Percentiles rank a stretch among this genome's conserved stretches.
phyloP scores from a whole-genome alignment of 2,797 vertebrate genomes.

The Danio jaintianensis region DNA sequence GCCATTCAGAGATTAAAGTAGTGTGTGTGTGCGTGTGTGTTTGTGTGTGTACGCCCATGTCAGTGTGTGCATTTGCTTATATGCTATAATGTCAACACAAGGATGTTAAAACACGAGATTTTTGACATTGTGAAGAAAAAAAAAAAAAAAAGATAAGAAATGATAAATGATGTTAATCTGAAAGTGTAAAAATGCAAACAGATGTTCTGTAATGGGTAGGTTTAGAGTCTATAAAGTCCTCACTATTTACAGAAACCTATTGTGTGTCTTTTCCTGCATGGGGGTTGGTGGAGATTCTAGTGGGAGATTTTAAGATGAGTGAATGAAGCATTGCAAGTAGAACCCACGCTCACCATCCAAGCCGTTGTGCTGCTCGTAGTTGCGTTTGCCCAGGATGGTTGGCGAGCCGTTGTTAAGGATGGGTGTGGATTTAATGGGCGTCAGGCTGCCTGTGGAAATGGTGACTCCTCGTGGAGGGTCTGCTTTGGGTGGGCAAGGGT shows the following conservation, averaged over 20 bases:
- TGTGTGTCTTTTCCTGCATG: constrained; percentile 53
- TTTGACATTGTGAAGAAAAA: no score
- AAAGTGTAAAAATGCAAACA: no score
- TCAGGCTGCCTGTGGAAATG: constrained; percentile 87
- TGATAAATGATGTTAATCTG: no score
- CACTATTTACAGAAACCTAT: no score
- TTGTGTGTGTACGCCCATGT: constrained; percentile 33
- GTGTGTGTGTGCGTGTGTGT: not conserved
- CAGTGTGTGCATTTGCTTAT: no score
- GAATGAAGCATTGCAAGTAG: constrained; percentile 12
- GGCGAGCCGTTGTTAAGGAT: constrained; percentile 97
- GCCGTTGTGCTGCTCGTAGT: constrained; percentile 97
- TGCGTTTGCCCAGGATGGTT: constrained; percentile 96
- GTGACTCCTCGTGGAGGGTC: constrained; percentile 84
- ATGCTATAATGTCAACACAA: not conserved
- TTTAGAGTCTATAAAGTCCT: no score
- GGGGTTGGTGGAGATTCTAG: constrained; percentile 63
- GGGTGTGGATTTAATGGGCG: constrained; percentile 90
- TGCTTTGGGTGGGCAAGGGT: constrained; percentile 90
- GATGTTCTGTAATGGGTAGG: no score
- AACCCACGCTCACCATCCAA: constrained; percentile 85
- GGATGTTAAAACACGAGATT: no score
- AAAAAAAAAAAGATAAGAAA: no score
- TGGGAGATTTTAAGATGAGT: constrained; percentile 34
- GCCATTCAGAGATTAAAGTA: constrained; percentile 56